phyloP scores from a whole-genome alignment of 2,113 vertebrate genomes.

The Charadrius vociferus region DNA sequence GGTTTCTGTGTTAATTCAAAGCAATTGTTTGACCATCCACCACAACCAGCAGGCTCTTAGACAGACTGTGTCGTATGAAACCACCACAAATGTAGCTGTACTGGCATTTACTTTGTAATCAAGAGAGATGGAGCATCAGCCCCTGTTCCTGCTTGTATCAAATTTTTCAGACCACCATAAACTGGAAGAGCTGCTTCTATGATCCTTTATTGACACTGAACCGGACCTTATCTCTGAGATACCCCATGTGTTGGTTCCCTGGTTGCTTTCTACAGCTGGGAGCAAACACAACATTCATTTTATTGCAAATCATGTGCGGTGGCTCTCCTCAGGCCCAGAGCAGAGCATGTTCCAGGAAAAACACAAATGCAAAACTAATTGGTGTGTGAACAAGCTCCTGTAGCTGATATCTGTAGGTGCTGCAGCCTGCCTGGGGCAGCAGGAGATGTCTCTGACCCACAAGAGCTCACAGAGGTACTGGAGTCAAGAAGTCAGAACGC shows the following conservation, averaged over 20 bases:
- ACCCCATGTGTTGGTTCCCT: not conserved
- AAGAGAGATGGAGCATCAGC: not conserved
- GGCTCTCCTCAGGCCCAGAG: not conserved
- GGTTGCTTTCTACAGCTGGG: not conserved
- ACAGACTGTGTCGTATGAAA: not conserved
- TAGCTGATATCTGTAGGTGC: not conserved
- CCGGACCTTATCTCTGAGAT: not conserved
- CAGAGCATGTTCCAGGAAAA: not conserved
- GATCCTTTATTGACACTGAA: not conserved
- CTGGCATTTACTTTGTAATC: not conserved
- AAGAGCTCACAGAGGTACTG: not conserved
- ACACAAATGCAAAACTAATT: not conserved
- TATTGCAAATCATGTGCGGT: not conserved
- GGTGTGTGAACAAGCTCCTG: not conserved
- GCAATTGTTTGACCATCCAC: rapidly evolving
- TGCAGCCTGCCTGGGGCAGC: not conserved
- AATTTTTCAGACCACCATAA: not conserved
- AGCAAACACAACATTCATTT: not conserved
- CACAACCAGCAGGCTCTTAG: not conserved
- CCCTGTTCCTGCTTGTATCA: not conserved
- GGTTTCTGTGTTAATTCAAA: not conserved
- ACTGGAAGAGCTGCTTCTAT: not conserved
- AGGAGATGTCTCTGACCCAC: not conserved
- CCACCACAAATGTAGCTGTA: not conserved
- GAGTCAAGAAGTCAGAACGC: not conserved